These are phyloP conservation scores for Trematomus bernacchii DNA, from an alignment of 2,797 vertebrate genomes.

Conservation along the genomic window DNA sequence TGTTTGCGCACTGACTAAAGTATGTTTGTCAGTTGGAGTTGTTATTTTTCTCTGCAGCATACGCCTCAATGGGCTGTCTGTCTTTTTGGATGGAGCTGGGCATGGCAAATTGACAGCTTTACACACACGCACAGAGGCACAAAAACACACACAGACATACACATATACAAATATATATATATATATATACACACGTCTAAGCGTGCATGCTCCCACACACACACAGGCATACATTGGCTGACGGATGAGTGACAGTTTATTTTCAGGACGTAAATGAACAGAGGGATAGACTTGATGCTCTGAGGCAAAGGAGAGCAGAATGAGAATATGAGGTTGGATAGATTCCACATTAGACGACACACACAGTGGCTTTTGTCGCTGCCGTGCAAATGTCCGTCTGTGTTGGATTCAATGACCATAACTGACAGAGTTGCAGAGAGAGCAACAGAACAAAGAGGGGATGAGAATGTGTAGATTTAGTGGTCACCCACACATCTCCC, in stretches of 20 bases:
- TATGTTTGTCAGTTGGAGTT: conserved; percentile 81
- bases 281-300: conserved; percentile 64
- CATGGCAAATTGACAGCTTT: conserved; percentile 81
- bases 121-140: conserved; percentile 22
- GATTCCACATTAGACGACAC: conserved; percentile 43
- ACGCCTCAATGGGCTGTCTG: conserved; percentile 81
- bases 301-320: conserved; percentile 59
- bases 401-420: conserved; percentile 58
- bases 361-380: conserved; percentile 34
- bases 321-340: conserved; percentile 47
- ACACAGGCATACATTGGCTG: conserved; percentile 46
- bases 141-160: conserved; percentile 16
- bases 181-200: conserved; percentile 29
- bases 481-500: conserved; percentile 45
- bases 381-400: conserved; percentile 41
- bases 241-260: conserved; percentile 80
- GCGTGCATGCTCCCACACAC: conserved; percentile 28
- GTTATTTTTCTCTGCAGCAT: conserved; percentile 81
- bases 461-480: conserved; percentile 29
- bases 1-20: conserved; percentile 78
- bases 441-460: conserved; percentile 54
- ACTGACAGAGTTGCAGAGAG: conserved; percentile 56
- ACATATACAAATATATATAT: conserved; percentile 21
- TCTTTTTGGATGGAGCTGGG: conserved; percentile 77
- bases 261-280: conserved; percentile 75